Evolutionary conservation across 37 sponge, comb jelly and placozoan species (phyloP), one percentile per base, ranked within the genome.

Genomic region (Bolinopsis microptera): DNA sequence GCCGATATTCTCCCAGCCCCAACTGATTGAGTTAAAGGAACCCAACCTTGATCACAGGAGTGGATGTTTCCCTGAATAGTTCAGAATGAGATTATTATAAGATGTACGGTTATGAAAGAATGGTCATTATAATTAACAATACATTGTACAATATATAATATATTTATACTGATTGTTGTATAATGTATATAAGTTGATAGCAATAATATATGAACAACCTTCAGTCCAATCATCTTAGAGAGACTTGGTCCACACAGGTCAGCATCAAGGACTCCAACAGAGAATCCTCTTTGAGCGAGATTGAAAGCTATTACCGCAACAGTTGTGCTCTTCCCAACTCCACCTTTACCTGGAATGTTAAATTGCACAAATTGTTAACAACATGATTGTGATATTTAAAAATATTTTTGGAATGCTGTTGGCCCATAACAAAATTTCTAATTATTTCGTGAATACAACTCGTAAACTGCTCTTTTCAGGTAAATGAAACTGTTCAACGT

Each of bases 261-360:
- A 40, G 83, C 37, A 83, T 93, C 94, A 35, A 93, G 94, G 2
- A 93, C 94, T 25, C 94, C 94, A 23, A 93, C 94, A 31, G 35
- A 67, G 69, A 40, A 39, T 1, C 94, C 94, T 37, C 40, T 68
- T 1, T 69, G 26, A n/a, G 94, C 83, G 3, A 93, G 67, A 1
- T 41, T 31, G 21, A 82, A n/a, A 33, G 94, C 94, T 23, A 93
- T 33, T 21, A 93, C 69, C 5, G 94, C 35, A 31, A 83, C 83
- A 30, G 83, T 33, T 3, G 94, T 93, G 69, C 94, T 93, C 48
- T 93, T 93, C 13, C 94, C 94, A 68, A 93, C 94, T 13, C 94
- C 94, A 39, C 94, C 94, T 74, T 93, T 93, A 69, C 94, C 94
- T 86, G 61, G 39, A 48, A 48, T 48, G 13, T 5, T 48, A 48